These are phyloP conservation scores for Drosophila pectinifera DNA, from an alignment of 1,140 invertebrate species.

Conservation along the genomic window DNA sequence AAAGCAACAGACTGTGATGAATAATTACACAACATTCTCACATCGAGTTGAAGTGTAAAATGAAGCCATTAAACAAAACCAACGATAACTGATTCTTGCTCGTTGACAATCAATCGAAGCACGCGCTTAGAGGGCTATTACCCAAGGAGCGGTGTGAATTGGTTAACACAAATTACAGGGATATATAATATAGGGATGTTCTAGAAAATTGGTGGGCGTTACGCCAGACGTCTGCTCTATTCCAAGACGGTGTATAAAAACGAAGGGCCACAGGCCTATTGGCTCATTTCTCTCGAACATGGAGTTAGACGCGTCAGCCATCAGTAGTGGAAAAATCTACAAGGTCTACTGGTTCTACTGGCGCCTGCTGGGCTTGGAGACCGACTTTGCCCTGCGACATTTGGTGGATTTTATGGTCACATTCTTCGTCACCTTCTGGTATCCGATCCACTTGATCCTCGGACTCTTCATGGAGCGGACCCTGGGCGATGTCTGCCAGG, in stretches of 20 bases:
- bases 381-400: background rate
- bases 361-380: slow-evolving; percentile 38
- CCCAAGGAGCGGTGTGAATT: slow-evolving; percentile 27
- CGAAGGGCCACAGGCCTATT: background rate
- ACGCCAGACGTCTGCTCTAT: background rate
- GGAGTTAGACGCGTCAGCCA: slow-evolving; percentile 10
- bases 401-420: slow-evolving; percentile 37
- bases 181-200: background rate
- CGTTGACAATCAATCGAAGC: background rate
- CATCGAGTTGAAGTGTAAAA: background rate
- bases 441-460: slow-evolving; percentile 52
- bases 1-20: background rate
- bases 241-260: slow-evolving; percentile 10
- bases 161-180: slow-evolving; percentile 28
- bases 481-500: slow-evolving; percentile 39
- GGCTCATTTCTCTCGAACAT: slow-evolving; percentile 10
- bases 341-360: slow-evolving; percentile 45
- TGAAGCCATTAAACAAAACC: slow-evolving; percentile 2
- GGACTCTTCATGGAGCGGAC: slow-evolving; percentile 36
- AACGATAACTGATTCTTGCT: background rate
- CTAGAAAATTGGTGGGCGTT: slow-evolving; percentile 23
- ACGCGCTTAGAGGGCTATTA: background rate
- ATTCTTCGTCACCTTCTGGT: slow-evolving; percentile 48
- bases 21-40: slow-evolving; percentile 10
- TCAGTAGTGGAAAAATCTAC: slow-evolving; percentile 37